These are phyloP conservation scores for Callaeas wilsoni DNA, from an alignment of 2,113 vertebrate species.

Conservation along the genomic window DNA sequence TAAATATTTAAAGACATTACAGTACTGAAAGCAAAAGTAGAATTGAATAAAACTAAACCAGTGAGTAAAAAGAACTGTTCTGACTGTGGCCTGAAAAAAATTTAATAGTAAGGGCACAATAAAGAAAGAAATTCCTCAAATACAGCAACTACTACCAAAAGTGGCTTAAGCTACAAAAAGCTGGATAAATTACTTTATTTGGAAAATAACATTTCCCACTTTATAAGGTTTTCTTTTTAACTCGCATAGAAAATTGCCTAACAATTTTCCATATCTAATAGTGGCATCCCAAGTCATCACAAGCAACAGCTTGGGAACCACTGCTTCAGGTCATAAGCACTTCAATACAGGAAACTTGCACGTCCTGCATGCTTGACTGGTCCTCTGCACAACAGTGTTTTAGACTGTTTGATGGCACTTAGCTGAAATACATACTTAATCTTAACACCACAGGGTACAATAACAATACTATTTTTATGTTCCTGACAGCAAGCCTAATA, in stretches of 20 bases:
- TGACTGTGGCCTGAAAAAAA: not conserved
- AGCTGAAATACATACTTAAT: not conserved
- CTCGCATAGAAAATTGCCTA: not conserved
- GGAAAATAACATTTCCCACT: not conserved
- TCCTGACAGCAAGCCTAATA: not conserved
- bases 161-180: not conserved
- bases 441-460: not conserved
- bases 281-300: not conserved
- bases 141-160: not conserved
- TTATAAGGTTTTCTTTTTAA: not conserved
- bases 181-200: not conserved
- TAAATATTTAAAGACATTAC: slow-evolving; percentile 4
- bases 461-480: not conserved
- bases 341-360: not conserved
- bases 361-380: not conserved
- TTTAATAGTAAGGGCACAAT: not conserved
- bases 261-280: not conserved
- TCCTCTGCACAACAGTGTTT: not conserved
- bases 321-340: not conserved
- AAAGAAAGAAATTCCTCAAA: not conserved
- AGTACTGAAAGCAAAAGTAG: not conserved
- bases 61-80: not conserved
- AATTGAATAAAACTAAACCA: not conserved
- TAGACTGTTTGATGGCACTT: not conserved
- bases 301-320: not conserved